Conservation (phyloP, 2,888 invertebrate genomes). For the Fragum whitleyi region DNA sequence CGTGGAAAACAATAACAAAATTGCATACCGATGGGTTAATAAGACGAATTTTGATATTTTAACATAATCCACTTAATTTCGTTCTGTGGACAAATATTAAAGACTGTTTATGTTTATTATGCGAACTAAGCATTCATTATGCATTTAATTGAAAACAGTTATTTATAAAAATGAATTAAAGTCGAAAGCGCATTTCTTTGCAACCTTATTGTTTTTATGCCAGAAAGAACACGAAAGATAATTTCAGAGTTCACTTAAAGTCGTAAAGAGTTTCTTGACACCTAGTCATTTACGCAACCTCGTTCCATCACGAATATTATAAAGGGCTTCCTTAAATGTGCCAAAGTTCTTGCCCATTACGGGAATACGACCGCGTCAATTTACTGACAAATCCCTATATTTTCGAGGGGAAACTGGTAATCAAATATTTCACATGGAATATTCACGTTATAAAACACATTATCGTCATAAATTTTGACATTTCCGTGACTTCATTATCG, state of each 20-base stretch:
- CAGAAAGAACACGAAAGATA: no score
- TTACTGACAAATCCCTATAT: conserved; percentile 19
- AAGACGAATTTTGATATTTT: no score
- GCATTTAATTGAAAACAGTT: no score
- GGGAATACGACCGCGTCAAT: conserved; percentile 17
- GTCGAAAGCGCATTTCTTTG: no score
- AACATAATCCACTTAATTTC: no score
- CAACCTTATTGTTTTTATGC: no score
- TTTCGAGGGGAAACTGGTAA: conserved; percentile 34
- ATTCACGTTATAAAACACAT: conserved; percentile 64
- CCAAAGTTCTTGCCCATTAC: conserved; percentile 22
- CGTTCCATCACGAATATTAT: not conserved
- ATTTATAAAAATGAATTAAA: no score
- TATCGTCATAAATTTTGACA: conserved; percentile 63
- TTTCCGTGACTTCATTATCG: conserved; percentile 62
- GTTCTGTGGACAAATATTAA: no score
- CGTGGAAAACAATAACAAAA: no score
- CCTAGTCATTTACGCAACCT: conserved; percentile 15
- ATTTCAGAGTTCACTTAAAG: not conserved
- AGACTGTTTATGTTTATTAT: no score
- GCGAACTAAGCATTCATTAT: no score
- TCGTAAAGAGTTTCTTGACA: not conserved
- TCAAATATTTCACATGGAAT: conserved; percentile 50
- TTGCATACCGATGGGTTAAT: no score
- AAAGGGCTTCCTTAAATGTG: conserved; percentile 22